Evolutionary conservation across 2,113 vertebrate species (phyloP), one percentile per base, ranked within the genome.

Genomic region (Myrmophylax atrothorax): DNA sequence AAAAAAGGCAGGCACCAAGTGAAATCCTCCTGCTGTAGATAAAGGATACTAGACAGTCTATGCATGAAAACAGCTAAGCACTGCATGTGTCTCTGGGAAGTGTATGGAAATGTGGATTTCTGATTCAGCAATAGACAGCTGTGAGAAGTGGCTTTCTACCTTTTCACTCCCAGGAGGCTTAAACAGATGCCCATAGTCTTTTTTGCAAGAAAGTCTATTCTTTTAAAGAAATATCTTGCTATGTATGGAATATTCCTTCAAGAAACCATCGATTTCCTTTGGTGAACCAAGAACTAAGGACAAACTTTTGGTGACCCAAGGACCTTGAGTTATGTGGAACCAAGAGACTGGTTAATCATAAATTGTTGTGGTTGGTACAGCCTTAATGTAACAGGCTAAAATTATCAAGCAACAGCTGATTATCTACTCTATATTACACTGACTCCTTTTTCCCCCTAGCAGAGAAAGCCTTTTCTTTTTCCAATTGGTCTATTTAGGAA

Each of bases 231-330:
- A 14, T 52, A 55, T 55, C 24, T 9, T 76, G 7, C 8, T 67
- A 4, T 35, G 9, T 13, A 50, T 78, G 15, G 28, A 82, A 59
- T 26, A 72, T 5, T 75, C 29, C 8, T 55, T 72, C 84, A 50
- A 72, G 18, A 44, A 91, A n/a, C 16, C 7, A 44, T 3, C 5
- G 44, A 10, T 50, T 67, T 67, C 37, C 18, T 44, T 77, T 72
- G 12, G 20, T 26, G 62, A 53, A 75, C 8, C 18, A 64, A 35
- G 12, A 75, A 59, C 29, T n/a, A 37, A 81, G 42, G 38, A 69
- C 4, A 7, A 81, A 4, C 9, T 68, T 79, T 37, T 0, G 0
- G 2, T 69, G 26, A 78, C 5, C 31, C 12, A 42, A 42, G 26
- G 28, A 80, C 22, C n/a, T 76, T n/a, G 22, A 60, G 8, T 7